Evolutionary conservation across 1,140 invertebrate genomes (phyloP).

Genomic region (Diuraphis noxia): DNA sequence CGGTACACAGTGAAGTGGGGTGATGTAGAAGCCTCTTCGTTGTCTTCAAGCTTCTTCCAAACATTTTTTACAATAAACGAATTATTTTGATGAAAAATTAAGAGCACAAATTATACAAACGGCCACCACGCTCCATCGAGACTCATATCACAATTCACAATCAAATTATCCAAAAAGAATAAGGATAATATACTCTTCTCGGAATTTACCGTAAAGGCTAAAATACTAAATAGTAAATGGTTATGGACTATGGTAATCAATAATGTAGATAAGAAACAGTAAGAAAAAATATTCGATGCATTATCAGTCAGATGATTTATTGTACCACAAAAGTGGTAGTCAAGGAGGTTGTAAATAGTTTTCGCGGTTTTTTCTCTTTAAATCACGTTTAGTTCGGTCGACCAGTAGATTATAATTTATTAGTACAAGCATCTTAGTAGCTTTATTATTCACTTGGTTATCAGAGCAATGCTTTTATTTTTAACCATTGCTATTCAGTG

Average conservation of each 20-base stretch:
- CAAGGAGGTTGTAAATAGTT: not conserved
- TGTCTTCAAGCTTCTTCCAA: conserved; percentile 27
- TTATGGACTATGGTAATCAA: conserved; percentile 4
- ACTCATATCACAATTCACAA: not conserved
- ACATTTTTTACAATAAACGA: not conserved
- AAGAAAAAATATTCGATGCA: not conserved
- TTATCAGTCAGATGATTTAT: conserved; percentile 38
- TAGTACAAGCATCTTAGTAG: too few relatives aligned
- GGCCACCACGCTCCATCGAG: conserved; percentile 11
- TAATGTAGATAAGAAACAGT: conserved; percentile 20
- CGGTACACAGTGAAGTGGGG: conserved; percentile 13
- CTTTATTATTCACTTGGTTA: too few relatives aligned
- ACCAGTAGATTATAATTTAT: too few relatives aligned
- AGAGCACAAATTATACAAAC: not conserved
- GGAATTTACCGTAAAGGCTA: not conserved
- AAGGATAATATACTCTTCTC: not conserved
- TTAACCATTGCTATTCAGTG: too few relatives aligned
- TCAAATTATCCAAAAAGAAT: not conserved
- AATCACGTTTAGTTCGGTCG: too few relatives aligned
- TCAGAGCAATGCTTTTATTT: too few relatives aligned
- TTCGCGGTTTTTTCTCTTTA: not conserved
- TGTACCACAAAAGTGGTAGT: not conserved
- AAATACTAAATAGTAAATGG: not conserved
- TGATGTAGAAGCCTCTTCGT: conserved; percentile 28
- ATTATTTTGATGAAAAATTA: not conserved